Evolutionary conservation across 2,888 invertebrate species (phyloP).

Genomic region (Platycnemis pennipes): DNA sequence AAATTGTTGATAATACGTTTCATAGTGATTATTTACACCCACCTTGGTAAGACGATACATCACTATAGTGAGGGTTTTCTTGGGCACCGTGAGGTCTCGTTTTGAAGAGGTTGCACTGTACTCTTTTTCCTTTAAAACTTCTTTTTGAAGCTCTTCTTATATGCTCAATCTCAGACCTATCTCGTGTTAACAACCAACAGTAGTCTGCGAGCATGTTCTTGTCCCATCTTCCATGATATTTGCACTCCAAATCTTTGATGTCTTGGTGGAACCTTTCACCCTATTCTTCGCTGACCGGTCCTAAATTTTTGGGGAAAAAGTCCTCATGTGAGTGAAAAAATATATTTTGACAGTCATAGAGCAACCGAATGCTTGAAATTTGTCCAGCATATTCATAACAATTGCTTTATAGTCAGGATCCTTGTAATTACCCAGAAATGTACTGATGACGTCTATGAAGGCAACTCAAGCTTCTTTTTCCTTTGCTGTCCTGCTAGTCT

Average conservation of each 20-base stretch:
- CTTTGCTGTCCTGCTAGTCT: constrained; percentile 15
- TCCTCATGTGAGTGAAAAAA: constrained; percentile 74
- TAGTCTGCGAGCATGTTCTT: too few species aligned
- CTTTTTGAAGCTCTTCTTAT: too few species aligned
- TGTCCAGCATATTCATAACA: background rate
- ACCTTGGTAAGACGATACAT: too few species aligned
- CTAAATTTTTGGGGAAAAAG: constrained; percentile 77
- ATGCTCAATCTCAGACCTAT: too few species aligned
- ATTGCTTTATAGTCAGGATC: background rate
- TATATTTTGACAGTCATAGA: constrained; percentile 75
- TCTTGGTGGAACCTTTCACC: constrained; percentile 77
- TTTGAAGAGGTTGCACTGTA: too few species aligned
- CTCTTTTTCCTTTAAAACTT: too few species aligned
- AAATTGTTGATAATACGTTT: too few species aligned
- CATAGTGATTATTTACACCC: too few species aligned
- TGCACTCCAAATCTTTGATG: constrained; percentile 75
- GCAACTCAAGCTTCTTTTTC: constrained; percentile 52
- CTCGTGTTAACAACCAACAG: too few species aligned
- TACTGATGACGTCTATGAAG: constrained; percentile 39
- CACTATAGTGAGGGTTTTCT: too few species aligned
- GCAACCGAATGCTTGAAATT: background rate
- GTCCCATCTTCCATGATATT: too few species aligned
- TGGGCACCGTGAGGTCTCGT: too few species aligned
- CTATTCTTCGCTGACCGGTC: constrained; percentile 76
- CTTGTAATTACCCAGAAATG: constrained; percentile 54